Percentiles rank a stretch among this genome's conserved stretches.
Evolutionary conservation across 2,797 vertebrate species (phyloP).

Genomic region (Graptemys geographica): DNA sequence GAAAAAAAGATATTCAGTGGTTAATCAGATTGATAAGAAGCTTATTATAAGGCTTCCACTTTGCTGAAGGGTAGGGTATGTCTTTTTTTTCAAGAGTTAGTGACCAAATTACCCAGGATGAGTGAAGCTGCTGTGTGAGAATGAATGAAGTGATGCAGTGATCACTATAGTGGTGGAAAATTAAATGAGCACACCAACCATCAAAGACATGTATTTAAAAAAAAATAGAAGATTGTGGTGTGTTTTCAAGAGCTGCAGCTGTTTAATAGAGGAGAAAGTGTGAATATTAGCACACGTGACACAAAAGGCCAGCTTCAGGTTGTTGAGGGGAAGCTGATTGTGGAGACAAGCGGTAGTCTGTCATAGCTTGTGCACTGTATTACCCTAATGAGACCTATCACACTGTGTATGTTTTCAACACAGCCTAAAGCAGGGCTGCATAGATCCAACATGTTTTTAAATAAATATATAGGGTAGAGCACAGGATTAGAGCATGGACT

Average conservation of each 20-base stretch:
- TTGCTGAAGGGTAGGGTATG: not conserved
- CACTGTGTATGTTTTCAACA: not conserved
- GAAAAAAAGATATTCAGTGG: not conserved
- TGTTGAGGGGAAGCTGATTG: not conserved
- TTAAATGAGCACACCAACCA: not conserved
- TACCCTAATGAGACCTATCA: constrained; percentile 37
- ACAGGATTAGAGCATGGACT: not conserved
- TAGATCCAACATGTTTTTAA: constrained; percentile 10
- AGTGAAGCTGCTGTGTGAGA: not conserved
- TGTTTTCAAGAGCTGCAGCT: constrained; percentile 35
- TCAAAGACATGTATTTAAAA: not conserved
- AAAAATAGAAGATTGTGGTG: constrained; percentile 16
- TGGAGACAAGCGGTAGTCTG: constrained; percentile 41
- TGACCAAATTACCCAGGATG: not conserved
- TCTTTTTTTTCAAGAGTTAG: not conserved
- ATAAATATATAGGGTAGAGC: not conserved
- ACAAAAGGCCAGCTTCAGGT: not conserved
- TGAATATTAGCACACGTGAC: not conserved
- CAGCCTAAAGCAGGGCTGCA: constrained; percentile 7
- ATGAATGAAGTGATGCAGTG: not conserved
- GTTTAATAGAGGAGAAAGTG: not conserved
- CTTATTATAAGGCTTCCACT: not conserved
- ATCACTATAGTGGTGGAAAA: constrained; percentile 34
- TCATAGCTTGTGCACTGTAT: constrained; percentile 18
- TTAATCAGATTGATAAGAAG: not conserved